phyloP scores from a whole-genome alignment of 1,140 invertebrate genomes.

The Choristoneura fumiferana region DNA sequence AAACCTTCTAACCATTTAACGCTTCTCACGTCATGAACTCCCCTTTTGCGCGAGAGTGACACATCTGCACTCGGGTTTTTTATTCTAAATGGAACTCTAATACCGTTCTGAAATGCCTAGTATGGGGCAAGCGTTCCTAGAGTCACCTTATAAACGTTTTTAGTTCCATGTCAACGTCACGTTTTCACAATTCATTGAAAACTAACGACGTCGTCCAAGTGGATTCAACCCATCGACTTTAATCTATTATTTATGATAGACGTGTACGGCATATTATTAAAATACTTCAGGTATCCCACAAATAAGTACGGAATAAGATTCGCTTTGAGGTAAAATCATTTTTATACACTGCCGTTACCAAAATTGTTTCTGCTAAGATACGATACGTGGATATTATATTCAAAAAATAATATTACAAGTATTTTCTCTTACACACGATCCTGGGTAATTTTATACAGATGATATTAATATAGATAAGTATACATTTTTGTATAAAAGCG shows the following conservation, averaged over 20 bases:
- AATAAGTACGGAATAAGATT: too few species aligned
- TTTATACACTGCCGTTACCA: too few species aligned
- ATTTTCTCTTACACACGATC: too few species aligned
- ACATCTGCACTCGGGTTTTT: constrained; percentile 36
- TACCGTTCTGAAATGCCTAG: constrained; percentile 25
- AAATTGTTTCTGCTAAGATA: too few species aligned
- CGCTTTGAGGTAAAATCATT: too few species aligned
- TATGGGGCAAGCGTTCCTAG: constrained; percentile 24
- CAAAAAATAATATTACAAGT: too few species aligned
- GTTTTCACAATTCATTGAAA: constrained; percentile 47
- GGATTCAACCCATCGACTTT: constrained; percentile 31
- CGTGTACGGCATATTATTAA: constrained; percentile 37
- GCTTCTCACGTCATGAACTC: constrained; percentile 56
- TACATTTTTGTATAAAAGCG: too few species aligned
- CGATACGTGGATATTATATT: too few species aligned
- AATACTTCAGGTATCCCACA: constrained; percentile 17
- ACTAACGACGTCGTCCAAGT: constrained; percentile 21
- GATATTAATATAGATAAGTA: too few species aligned
- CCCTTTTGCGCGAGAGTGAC: constrained; percentile 46
- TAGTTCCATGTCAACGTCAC: constrained; percentile 48
- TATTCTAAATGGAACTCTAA: constrained; percentile 43
- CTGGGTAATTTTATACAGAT: too few species aligned
- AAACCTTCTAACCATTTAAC: constrained; percentile 42
- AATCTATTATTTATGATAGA: constrained; percentile 53
- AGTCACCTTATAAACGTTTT: constrained; percentile 36